phyloP scores from a whole-genome alignment of 92 coral and sea anemone species.

The Zoanthus sansibaricus region DNA sequence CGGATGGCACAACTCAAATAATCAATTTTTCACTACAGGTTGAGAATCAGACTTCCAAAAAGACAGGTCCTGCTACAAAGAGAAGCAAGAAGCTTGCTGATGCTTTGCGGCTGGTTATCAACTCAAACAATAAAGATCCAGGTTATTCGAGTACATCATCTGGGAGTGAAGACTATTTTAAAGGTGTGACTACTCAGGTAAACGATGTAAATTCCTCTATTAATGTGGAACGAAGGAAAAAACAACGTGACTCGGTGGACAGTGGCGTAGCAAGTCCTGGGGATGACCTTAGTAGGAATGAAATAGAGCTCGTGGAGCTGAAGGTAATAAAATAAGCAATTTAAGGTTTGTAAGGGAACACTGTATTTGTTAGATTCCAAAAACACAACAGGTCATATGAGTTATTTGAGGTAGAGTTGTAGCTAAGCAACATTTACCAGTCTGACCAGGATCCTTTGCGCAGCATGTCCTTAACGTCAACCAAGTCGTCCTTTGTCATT shows the following conservation, averaged over 20 bases:
- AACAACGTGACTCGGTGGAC: constrained; percentile 8
- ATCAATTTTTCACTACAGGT: background rate
- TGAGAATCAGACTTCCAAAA: background rate
- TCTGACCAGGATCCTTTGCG: too few relatives aligned
- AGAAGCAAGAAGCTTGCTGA: constrained; percentile 26
- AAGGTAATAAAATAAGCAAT: background rate
- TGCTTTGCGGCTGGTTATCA: constrained; percentile 3
- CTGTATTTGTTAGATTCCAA: background rate
- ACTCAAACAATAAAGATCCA: constrained; percentile 6
- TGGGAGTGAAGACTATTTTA: constrained; percentile 28
- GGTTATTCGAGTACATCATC: constrained; percentile 40
- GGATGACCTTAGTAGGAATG: constrained; percentile 37
- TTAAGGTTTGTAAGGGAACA: background rate
- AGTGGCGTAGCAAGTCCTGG: constrained; percentile 28
- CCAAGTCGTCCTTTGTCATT: too few relatives aligned
- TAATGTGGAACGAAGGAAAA: background rate
- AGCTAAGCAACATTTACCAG: too few relatives aligned
- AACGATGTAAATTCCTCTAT: background rate
- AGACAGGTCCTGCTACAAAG: background rate
- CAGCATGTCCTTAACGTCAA: too few relatives aligned
- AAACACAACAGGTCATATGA: background rate
- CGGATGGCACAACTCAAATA: constrained; percentile 8
- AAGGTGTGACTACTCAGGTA: background rate
- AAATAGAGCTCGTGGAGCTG: constrained; percentile 28
- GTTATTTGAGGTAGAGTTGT: background rate